Conservation (phyloP, 2,113 vertebrate species). For the Montifringilla adamsi region DNA sequence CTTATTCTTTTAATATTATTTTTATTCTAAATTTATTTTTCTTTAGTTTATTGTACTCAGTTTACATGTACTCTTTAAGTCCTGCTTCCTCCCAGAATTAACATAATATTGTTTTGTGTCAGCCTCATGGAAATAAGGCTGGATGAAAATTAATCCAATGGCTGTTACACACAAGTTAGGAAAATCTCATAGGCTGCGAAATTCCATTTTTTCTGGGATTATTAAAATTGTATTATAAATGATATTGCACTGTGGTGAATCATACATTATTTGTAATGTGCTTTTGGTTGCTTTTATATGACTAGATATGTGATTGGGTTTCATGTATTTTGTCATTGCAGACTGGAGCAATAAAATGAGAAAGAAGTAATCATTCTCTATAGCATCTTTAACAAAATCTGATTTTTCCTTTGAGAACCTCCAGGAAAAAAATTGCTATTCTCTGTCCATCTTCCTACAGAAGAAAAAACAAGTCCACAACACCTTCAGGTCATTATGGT, state of each 20-base stretch:
- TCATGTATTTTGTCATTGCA: not conserved
- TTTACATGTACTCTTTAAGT: not conserved
- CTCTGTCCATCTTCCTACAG: not conserved
- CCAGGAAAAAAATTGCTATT: not conserved
- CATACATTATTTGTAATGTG: conserved; percentile 22
- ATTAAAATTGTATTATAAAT: conserved; percentile 31
- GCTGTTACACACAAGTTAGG: not conserved
- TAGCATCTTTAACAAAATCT: not conserved
- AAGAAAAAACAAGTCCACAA: not conserved
- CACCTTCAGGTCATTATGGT: not conserved
- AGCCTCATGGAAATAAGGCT: not conserved
- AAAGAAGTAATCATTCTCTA: conserved; percentile 16
- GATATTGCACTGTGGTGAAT: not conserved
- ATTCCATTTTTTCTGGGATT: conserved; percentile 25
- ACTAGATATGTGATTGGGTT: conserved; percentile 2
- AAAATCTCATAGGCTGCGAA: not conserved
- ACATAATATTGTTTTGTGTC: not conserved
- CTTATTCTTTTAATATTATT: not conserved
- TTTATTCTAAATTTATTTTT: not conserved
- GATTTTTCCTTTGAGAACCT: conserved; percentile 20
- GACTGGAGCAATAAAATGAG: not conserved
- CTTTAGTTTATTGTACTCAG: not conserved
- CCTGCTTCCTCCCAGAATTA: not conserved
- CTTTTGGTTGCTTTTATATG: conserved; percentile 39
- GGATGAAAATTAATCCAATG: not conserved